Evolutionary conservation across 2,797 vertebrate genomes (phyloP).

Genomic region (Notolepis coatsorum): DNA sequence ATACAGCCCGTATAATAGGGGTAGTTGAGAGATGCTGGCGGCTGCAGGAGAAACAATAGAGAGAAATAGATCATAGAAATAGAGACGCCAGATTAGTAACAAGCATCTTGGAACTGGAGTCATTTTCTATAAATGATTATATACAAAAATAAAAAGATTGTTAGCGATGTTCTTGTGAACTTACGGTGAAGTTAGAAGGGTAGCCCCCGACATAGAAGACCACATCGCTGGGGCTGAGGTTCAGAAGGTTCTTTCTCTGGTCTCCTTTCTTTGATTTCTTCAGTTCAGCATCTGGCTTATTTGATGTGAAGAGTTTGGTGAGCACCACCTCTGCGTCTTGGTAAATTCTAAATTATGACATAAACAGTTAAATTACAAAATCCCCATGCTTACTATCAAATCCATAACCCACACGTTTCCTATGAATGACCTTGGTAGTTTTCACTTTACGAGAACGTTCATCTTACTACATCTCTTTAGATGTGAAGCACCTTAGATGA

Average conservation of each 20-base stretch:
- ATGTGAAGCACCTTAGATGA: too few relatives aligned
- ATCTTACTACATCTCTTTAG: too few relatives aligned
- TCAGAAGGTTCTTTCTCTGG: slow-evolving; percentile 68
- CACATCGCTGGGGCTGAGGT: slow-evolving; percentile 64
- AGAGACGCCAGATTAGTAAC: not conserved
- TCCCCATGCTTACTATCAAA: not conserved
- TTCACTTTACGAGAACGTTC: too few relatives aligned
- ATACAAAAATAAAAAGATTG: not conserved
- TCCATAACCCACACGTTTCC: not conserved
- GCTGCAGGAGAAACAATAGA: too few relatives aligned
- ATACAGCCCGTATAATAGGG: slow-evolving; percentile 92
- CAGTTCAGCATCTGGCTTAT: accelerated
- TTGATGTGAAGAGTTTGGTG: slow-evolving; percentile 51
- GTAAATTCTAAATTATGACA: slow-evolving; percentile 74
- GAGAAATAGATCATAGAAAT: too few relatives aligned
- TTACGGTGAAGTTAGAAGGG: slow-evolving; percentile 79
- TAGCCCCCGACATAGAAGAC: slow-evolving; percentile 86
- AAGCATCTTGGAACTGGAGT: not conserved
- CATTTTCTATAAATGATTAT: not conserved
- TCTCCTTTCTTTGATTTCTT: accelerated
- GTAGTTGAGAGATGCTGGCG: slow-evolving; percentile 80
- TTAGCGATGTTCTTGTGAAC: slow-evolving; percentile 12
- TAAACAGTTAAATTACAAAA: not conserved
- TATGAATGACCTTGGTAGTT: too few relatives aligned
- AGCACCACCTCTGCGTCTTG: slow-evolving; percentile 71